These are phyloP conservation scores for Harpagus bidentatus DNA, from an alignment of 2,113 vertebrate genomes.

Conservation along the genomic window DNA sequence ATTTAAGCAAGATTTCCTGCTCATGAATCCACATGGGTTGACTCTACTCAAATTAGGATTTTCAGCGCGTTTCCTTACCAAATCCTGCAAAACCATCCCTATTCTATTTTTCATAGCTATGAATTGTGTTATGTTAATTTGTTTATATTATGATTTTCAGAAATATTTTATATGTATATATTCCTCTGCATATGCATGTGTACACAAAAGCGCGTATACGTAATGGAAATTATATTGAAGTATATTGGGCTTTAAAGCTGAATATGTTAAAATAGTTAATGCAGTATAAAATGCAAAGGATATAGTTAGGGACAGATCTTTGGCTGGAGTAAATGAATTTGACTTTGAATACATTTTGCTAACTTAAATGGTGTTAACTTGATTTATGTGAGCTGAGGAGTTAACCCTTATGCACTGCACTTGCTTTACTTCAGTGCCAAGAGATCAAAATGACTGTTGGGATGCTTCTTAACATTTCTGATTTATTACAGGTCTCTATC, in stretches of 20 bases:
- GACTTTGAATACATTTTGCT: slow-evolving; percentile 58
- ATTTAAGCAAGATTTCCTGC: slow-evolving; percentile 30
- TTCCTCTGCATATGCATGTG: slow-evolving; percentile 30
- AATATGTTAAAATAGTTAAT: slow-evolving; percentile 53
- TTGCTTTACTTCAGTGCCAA: background rate
- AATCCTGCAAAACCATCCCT: background rate
- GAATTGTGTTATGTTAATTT: slow-evolving; percentile 53
- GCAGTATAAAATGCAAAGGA: slow-evolving; percentile 47
- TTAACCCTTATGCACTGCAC: slow-evolving; percentile 31
- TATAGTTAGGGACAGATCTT: slow-evolving; percentile 60
- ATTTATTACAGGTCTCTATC: background rate
- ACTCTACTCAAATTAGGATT: slow-evolving; percentile 37
- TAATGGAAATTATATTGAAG: slow-evolving; percentile 24
- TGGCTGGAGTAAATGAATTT: slow-evolving; percentile 60
- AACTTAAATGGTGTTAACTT: slow-evolving; percentile 62
- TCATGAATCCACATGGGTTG: slow-evolving; percentile 4
- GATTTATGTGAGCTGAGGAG: slow-evolving; percentile 50
- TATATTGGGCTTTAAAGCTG: slow-evolving; percentile 40
- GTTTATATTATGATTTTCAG: slow-evolving; percentile 39
- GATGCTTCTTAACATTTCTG: background rate
- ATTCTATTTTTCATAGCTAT: background rate
- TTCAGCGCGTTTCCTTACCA: slow-evolving; percentile 36
- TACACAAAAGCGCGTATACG: background rate
- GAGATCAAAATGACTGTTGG: background rate
- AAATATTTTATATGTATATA: slow-evolving; percentile 34